Evolutionary conservation across 1,140 invertebrate species (phyloP).

Genomic region (Papilio polytes): DNA sequence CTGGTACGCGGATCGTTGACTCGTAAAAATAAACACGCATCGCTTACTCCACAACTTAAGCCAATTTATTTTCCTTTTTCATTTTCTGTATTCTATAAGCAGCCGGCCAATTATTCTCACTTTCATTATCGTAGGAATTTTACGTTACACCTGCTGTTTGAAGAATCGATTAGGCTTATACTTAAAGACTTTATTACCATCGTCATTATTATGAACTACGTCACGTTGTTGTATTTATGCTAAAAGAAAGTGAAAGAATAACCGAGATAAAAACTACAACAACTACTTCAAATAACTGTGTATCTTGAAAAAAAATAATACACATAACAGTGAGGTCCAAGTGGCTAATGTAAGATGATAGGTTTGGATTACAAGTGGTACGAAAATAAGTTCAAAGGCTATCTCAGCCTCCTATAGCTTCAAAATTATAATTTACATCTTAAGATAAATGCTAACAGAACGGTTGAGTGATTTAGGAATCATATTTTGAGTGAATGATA

Average conservation of each 20-base stretch:
- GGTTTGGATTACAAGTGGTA: neutral
- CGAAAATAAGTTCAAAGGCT: neutral
- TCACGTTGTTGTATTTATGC: neutral
- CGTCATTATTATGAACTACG: neutral
- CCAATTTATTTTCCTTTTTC: conserved; percentile 43
- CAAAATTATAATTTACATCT: neutral
- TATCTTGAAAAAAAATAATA: neutral
- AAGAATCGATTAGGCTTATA: conserved; percentile 7
- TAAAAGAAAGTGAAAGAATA: neutral
- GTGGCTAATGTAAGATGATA: neutral
- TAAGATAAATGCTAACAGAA: neutral
- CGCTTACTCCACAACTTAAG: conserved; percentile 48
- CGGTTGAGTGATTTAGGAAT: conserved; percentile 23
- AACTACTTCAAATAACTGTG: neutral
- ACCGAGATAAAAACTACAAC: neutral
- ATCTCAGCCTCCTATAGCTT: neutral
- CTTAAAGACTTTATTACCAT: neutral
- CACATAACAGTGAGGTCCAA: conserved; percentile 2
- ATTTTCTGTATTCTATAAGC: neutral
- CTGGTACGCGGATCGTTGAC: conserved; percentile 58
- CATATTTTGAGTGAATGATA: conserved; percentile 9
- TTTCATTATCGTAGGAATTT: conserved; percentile 28
- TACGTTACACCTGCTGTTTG: conserved; percentile 2
- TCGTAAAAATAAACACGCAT: conserved; percentile 66
- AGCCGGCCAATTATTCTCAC: conserved; percentile 21